Conservation (phyloP, 2,888 invertebrate genomes). For the Heteromurus nitidus region DNA sequence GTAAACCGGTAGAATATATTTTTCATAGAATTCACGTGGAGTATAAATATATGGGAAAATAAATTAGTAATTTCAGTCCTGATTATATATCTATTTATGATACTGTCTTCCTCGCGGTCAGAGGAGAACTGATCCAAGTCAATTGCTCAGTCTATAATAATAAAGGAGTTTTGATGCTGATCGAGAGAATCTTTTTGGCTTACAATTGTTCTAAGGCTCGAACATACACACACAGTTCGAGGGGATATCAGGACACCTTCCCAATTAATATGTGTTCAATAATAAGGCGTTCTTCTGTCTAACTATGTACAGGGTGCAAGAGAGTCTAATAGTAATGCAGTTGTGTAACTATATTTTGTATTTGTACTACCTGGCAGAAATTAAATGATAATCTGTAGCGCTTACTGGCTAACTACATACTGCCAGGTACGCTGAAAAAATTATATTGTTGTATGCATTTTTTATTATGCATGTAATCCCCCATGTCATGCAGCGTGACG, state of each 20-base stretch:
- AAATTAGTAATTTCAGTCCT: no score
- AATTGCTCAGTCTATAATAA: no score
- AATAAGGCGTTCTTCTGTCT: constrained; percentile 13
- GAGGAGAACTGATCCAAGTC: constrained; percentile 52
- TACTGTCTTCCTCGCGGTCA: constrained; percentile 53
- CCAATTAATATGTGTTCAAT: constrained; percentile 50
- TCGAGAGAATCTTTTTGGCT: no score
- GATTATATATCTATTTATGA: background rate
- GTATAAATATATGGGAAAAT: no score
- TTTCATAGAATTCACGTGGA: no score
- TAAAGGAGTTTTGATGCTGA: no score
- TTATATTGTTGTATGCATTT: no score
- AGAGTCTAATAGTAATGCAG: background rate
- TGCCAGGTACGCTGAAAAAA: constrained; percentile 12
- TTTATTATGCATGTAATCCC: background rate
- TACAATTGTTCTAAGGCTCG: no score
- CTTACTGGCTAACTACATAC: no score
- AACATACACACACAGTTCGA: no score
- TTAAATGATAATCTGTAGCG: constrained; percentile 14
- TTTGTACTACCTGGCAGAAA: constrained; percentile 36
- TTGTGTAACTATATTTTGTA: constrained; percentile 32
- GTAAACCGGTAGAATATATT: no score
- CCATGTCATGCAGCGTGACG: constrained; percentile 44
- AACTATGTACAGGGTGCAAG: background rate
- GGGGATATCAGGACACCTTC: constrained; percentile 1